Evolutionary conservation across 2,797 vertebrate species (phyloP).

Genomic region (Novumbra hubbsi): DNA sequence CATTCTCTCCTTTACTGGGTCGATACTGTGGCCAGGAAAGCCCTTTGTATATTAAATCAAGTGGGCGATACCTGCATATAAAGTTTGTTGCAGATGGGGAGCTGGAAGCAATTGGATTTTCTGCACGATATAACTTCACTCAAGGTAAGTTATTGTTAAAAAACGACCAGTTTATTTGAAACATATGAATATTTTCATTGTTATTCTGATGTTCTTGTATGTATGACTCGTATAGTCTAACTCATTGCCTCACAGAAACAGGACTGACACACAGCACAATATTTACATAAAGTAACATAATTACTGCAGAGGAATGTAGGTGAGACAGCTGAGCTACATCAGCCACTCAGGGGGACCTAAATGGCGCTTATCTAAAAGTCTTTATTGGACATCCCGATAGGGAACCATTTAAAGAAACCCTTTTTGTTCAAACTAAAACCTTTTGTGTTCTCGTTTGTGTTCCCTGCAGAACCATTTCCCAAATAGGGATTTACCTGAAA

Average conservation of each 20-base stretch:
- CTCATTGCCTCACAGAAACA: neutral
- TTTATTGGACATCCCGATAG: too few species aligned
- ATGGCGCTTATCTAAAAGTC: too few species aligned
- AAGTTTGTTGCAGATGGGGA: slow-evolving; percentile 98
- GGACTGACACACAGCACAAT: neutral
- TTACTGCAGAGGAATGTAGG: neutral
- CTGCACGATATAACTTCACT: slow-evolving; percentile 95
- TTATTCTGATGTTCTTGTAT: slow-evolving; percentile 2
- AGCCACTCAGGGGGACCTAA: too few species aligned
- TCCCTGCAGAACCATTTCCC: too few species aligned
- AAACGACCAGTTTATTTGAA: neutral
- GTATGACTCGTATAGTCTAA: neutral
- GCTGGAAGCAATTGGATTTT: slow-evolving; percentile 94
- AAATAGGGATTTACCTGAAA: too few species aligned
- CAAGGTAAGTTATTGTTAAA: slow-evolving; percentile 77
- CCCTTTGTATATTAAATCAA: slow-evolving; percentile 90
- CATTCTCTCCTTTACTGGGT: slow-evolving; percentile 94
- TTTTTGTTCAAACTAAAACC: too few species aligned
- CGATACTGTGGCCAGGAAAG: slow-evolving; percentile 95
- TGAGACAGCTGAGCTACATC: neutral
- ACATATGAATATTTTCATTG: neutral
- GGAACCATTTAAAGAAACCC: too few species aligned
- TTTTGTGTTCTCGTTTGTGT: too few species aligned
- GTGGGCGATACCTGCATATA: slow-evolving; percentile 95
- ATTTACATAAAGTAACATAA: neutral